Percentiles rank a stretch among this genome's conserved stretches.
phyloP scores from a whole-genome alignment of 92 coral and sea anemone species.

The Meandrina meandrites region DNA sequence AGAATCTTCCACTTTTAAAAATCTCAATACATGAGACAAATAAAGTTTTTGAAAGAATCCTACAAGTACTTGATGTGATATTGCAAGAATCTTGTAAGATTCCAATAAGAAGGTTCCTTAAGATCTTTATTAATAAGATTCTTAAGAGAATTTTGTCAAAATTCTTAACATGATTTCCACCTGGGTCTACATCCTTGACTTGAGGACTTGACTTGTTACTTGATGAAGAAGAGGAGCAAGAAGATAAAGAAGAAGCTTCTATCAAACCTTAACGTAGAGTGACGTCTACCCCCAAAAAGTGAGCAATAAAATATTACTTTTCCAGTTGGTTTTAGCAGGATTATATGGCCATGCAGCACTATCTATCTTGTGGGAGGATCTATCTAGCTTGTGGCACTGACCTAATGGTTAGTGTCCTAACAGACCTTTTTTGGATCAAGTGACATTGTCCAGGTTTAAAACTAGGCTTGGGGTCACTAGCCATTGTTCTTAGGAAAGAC shows the following conservation, averaged over 20 bases:
- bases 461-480: no score
- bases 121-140: not conserved
- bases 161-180: not conserved
- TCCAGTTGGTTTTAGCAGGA: no score
- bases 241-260: not conserved
- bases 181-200: not conserved
- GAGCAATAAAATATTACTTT: not conserved
- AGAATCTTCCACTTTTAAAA: not conserved
- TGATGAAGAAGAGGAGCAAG: not conserved
- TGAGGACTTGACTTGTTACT: not conserved
- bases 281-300: not conserved
- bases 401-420: no score
- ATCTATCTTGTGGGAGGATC: no score
- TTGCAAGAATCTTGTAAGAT: not conserved
- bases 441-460: no score
- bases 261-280: not conserved
- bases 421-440: no score
- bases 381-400: no score
- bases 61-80: not conserved
- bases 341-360: no score
- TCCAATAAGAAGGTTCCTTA: not conserved
- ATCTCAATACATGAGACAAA: no score
- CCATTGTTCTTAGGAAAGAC: no score
- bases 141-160: not conserved
- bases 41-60: not conserved